phyloP scores from a whole-genome alignment of 2,113 vertebrate genomes.

The Laterallus jamaicensis region DNA sequence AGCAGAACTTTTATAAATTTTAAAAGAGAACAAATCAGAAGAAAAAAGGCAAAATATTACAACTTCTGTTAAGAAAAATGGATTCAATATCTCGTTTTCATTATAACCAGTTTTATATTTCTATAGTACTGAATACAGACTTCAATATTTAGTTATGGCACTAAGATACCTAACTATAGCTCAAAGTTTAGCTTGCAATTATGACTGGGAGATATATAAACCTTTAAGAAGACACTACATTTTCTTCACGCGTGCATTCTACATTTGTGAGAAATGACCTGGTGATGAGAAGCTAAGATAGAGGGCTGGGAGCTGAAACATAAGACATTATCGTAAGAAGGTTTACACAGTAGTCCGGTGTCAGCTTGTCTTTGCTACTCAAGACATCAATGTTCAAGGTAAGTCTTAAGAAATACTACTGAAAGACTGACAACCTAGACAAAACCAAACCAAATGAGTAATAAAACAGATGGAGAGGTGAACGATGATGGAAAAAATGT shows the following conservation, averaged over 20 bases:
- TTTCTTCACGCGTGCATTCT: neutral
- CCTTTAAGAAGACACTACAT: neutral
- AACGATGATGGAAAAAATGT: neutral
- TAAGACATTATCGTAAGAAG: neutral
- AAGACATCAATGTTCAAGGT: neutral
- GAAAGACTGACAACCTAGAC: neutral
- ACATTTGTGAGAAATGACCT: neutral
- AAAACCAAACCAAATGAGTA: neutral
- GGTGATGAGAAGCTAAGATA: neutral
- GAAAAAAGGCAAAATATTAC: neutral
- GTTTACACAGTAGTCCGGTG: neutral
- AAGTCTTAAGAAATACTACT: neutral
- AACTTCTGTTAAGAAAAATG: neutral
- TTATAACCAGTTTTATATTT: neutral
- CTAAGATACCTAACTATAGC: neutral
- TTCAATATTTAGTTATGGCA: neutral
- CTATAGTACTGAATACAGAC: neutral
- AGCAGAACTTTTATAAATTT: neutral
- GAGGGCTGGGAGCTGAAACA: neutral
- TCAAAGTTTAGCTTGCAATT: neutral
- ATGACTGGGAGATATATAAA: neutral
- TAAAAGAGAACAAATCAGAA: neutral
- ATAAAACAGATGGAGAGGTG: neutral
- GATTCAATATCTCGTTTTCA: neutral
- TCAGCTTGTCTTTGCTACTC: neutral